A percentile compares a stretch with the other conserved stretches of the same genome.
These are phyloP conservation scores for Echinarachnius parma DNA, from an alignment of 53 echinoderm and acorn worm species.

Conservation along the genomic window DNA sequence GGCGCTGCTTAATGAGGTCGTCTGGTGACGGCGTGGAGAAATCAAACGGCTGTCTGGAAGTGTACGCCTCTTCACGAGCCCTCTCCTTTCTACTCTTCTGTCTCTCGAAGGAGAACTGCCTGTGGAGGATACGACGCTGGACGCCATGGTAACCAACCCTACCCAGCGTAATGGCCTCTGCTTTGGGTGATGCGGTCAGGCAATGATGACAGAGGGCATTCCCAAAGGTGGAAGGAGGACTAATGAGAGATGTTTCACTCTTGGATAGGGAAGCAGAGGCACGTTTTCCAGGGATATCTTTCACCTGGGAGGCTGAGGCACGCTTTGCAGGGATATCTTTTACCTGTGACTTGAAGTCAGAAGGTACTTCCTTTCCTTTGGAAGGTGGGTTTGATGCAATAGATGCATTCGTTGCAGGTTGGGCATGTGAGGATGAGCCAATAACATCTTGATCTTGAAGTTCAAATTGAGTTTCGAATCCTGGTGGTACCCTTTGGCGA, in stretches of 20 bases:
- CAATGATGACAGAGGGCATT: conserved; percentile 35
- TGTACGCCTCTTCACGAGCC: conserved; percentile 2
- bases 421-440: conserved; percentile 3
- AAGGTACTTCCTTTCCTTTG: too few relatives aligned
- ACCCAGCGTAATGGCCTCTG: background rate
- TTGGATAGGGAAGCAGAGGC: background rate
- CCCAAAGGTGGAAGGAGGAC: conserved; percentile 25
- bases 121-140: conserved; percentile 29
- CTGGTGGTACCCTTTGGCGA: background rate
- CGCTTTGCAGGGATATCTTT: too few relatives aligned
- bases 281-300: background rate
- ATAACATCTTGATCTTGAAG: too few relatives aligned
- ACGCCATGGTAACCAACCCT: conserved; percentile 24
- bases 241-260: background rate
- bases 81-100: conserved; percentile 52
- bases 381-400: too few relatives aligned
- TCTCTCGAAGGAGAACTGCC: conserved; percentile 69
- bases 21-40: conserved; percentile 87
- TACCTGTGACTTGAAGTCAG: too few relatives aligned
- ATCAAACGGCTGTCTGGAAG: conserved; percentile 64
- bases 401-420: background rate
- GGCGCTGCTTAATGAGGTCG: conserved; percentile 69
- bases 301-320: too few relatives aligned
- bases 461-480: too few relatives aligned
- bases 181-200: background rate